Percentiles rank a stretch among this genome's conserved stretches.
phyloP scores from a whole-genome alignment of 2,888 invertebrate genomes.

The Perdita meconis region DNA sequence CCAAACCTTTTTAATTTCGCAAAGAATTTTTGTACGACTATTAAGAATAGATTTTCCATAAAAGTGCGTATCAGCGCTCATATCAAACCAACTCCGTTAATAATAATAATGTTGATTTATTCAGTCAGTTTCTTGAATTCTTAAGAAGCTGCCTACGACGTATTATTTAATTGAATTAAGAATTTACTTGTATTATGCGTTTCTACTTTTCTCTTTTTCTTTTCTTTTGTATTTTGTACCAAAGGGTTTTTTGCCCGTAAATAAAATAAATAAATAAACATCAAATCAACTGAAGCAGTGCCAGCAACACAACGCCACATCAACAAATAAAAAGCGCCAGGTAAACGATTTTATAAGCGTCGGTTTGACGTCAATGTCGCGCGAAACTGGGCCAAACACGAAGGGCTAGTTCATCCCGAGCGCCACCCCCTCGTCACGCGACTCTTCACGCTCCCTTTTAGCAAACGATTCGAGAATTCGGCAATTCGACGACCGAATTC shows the following conservation, averaged over 20 bases:
- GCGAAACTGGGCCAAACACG: constrained; percentile 49
- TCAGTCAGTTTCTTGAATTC: too few species aligned
- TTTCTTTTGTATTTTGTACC: too few species aligned
- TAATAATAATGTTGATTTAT: too few species aligned
- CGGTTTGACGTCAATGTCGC: constrained; percentile 57
- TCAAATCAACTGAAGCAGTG: not conserved
- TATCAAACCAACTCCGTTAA: too few species aligned
- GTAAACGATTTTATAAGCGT: constrained; percentile 40
- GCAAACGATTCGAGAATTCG: not conserved
- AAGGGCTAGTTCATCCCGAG: constrained; percentile 52
- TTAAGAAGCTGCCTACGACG: too few species aligned
- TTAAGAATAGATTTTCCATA: not conserved
- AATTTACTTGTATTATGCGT: too few species aligned
- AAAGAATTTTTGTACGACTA: too few species aligned
- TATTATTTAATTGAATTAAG: too few species aligned
- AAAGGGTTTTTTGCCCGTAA: too few species aligned
- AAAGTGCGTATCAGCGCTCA: not conserved
- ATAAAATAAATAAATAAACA: too few species aligned
- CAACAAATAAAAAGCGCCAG: constrained; percentile 20
- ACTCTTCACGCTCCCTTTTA: constrained; percentile 1
- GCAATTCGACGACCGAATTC: not conserved
- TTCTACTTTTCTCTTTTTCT: too few species aligned
- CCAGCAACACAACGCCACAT: not conserved
- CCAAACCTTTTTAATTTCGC: too few species aligned
- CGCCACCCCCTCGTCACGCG: constrained; percentile 38